Evolutionary conservation across 2,113 vertebrate species (phyloP), one percentile per base, ranked within the genome.

Genomic region (Ia io): DNA sequence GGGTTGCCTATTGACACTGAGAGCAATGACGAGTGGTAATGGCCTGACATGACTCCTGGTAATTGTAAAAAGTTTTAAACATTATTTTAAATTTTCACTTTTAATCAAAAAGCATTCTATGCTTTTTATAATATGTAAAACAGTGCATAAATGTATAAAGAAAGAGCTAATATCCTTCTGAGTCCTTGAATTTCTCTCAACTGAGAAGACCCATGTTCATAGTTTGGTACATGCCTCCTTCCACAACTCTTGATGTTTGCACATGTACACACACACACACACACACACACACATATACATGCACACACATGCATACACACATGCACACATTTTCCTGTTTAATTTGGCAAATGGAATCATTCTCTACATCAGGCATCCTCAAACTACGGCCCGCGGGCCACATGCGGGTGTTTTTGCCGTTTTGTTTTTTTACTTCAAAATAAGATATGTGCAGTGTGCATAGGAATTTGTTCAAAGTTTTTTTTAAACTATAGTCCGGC

Each of bases 301-400:
- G 35, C 23, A 40, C 37, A 51, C 16, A 49, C 44, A 35, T 22
- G 18, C n/a, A 53, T 18, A 40, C 32, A 42, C 16, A 56, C 44
- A 17, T 37, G n/a, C n/a, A 53, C 7, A 30, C 3, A 11, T 47
- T 87, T 74, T 53, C 69, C 51, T 76, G 16, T 67, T 84, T 61
- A 14, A 73, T 37, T 93, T 78, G 73, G 47, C 37, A 73, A 85
- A 49, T 88, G 13, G 56, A 20, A 82, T 49, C 77, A 84, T 77
- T 88, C 9, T 37, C 8, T 59, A n/a, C 40, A 59, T 14, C 37
- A 37, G 37, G 37, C 4, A 4, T 37, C 37, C 37, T 37, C 37
- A 37, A 37, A 37, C 37, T 37, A 37, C 37, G 37, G 37, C 37
- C 37, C 4, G 37, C 4, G 37, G 37, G 37, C 37, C 37, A 37